Conservation (phyloP, 2,888 invertebrate species). For the Diarsia brunnea region DNA sequence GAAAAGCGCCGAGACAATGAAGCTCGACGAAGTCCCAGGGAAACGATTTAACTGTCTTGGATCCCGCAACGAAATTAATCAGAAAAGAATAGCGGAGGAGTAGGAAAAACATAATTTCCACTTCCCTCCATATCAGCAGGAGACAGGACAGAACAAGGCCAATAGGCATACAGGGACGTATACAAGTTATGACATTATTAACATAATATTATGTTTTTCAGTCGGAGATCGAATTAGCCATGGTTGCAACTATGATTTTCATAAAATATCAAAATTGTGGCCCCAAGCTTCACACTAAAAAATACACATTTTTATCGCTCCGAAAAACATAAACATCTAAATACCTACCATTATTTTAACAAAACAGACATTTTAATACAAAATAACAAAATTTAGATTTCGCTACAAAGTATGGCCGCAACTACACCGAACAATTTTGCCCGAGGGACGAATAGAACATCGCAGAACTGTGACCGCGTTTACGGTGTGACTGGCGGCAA, state of each 20-base stretch:
- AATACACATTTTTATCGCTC: background rate
- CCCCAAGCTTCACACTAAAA: background rate
- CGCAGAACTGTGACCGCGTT: slow-evolving; percentile 40
- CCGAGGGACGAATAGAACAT: slow-evolving; percentile 61
- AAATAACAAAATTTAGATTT: slow-evolving; percentile 58
- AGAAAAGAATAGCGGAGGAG: too few species aligned
- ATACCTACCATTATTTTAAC: slow-evolving; percentile 21
- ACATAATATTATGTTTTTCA: background rate
- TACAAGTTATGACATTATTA: too few species aligned
- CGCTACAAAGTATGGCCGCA: slow-evolving; percentile 48
- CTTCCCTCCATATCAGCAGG: too few species aligned
- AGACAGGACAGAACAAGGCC: too few species aligned
- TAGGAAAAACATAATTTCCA: too few species aligned
- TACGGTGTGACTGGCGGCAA: slow-evolving; percentile 55
- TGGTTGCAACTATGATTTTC: background rate
- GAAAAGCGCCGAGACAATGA: too few species aligned
- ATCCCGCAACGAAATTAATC: too few species aligned
- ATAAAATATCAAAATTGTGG: background rate
- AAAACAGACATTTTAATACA: slow-evolving; percentile 37
- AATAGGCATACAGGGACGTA: too few species aligned
- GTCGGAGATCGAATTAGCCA: background rate
- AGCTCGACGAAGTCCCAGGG: too few species aligned
- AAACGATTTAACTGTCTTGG: too few species aligned
- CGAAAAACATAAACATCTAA: slow-evolving; percentile 7
- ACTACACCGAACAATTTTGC: slow-evolving; percentile 62